phyloP scores from a whole-genome alignment of 2,113 vertebrate genomes.

The Progne subis region DNA sequence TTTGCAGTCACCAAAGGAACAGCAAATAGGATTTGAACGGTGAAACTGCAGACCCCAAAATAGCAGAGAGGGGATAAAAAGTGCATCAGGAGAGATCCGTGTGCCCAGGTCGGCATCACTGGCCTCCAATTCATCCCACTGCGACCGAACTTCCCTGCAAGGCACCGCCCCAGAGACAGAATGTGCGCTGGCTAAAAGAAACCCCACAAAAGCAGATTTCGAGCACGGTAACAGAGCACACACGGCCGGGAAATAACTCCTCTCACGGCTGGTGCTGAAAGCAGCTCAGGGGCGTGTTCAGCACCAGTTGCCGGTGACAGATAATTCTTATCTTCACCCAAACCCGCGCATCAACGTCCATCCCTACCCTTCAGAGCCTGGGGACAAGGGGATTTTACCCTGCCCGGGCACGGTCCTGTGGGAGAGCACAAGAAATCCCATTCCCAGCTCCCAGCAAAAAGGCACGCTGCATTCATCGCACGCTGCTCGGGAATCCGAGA shows the following conservation, averaged over 20 bases:
- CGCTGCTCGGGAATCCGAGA: neutral
- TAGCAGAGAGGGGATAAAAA: neutral
- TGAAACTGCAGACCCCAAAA: neutral
- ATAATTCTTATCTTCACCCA: neutral
- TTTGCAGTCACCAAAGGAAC: neutral
- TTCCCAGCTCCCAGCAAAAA: fast-evolving
- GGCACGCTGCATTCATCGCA: fast-evolving
- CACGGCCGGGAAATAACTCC: neutral
- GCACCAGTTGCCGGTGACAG: neutral
- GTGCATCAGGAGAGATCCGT: neutral
- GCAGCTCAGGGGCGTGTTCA: neutral
- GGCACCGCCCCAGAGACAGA: fast-evolving
- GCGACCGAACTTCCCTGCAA: fast-evolving
- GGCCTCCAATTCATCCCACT: neutral
- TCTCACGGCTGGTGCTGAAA: neutral
- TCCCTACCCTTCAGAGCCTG: neutral
- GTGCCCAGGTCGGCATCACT: fast-evolving
- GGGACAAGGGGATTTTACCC: neutral
- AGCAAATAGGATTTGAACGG: neutral
- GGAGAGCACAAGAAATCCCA: fast-evolving
- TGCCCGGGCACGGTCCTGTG: fast-evolving
- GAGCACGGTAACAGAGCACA: fast-evolving
- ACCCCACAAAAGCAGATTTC: fast-evolving
- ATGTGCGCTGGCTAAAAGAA: fast-evolving
- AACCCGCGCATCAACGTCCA: fast-evolving